phyloP scores from a whole-genome alignment of 2,797 vertebrate genomes.

The Fistularia commersonii region DNA sequence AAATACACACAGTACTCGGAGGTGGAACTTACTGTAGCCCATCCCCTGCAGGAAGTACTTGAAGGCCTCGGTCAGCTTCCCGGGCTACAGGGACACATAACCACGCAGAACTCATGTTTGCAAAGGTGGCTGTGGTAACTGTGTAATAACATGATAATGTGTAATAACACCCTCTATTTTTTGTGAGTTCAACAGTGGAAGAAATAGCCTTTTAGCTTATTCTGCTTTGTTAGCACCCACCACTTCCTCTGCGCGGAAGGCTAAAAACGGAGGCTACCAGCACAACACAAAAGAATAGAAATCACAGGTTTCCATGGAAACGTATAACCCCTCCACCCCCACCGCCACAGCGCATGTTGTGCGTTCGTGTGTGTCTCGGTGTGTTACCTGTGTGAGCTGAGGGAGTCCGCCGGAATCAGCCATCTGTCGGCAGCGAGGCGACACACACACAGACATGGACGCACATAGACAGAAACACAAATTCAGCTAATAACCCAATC shows the following conservation, averaged over 20 bases:
- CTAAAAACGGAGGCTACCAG: too few species aligned
- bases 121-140: background rate
- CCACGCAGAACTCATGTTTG: background rate
- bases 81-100: slow-evolving; percentile 78
- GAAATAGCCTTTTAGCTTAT: too few species aligned
- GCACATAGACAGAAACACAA: background rate
- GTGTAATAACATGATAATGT: too few species aligned
- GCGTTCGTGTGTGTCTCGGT: background rate
- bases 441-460: slow-evolving; percentile 3
- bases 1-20: background rate
- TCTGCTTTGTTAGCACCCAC: too few species aligned
- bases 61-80: slow-evolving; percentile 96
- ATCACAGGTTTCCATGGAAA: too few species aligned
- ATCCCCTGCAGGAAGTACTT: slow-evolving; percentile 99
- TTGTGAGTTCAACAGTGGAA: too few species aligned
- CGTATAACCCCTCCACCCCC: too few species aligned
- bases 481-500: background rate
- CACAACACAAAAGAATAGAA: too few species aligned
- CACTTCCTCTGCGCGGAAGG: too few species aligned
- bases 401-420: slow-evolving; percentile 94
- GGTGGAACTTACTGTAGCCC: slow-evolving; percentile 93
- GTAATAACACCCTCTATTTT: too few species aligned
- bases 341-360: too few species aligned
- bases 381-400: slow-evolving; percentile 94
- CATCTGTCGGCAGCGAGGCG: slow-evolving; percentile 75